Evolutionary conservation across 2,888 invertebrate genomes (phyloP).

Genomic region (Ichneumoninae sp.): DNA sequence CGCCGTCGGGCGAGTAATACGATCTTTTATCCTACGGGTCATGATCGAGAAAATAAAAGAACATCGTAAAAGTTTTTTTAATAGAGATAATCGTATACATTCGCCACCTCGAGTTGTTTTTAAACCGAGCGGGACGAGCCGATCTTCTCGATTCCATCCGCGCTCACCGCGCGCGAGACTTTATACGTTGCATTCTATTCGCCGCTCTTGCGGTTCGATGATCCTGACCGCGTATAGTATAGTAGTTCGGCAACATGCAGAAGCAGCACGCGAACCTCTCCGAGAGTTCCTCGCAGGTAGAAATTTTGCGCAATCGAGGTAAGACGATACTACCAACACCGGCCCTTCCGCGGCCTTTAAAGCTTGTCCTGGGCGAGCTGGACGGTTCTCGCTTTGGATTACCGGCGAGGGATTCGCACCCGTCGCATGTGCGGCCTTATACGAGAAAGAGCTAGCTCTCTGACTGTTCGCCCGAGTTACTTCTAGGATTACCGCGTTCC

Average conservation of each 20-base stretch:
- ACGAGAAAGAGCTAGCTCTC: not conserved
- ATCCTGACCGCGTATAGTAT: constrained; percentile 45
- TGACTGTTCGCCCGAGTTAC: constrained; percentile 41
- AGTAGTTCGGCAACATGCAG: constrained; percentile 4
- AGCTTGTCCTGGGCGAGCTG: constrained; percentile 12
- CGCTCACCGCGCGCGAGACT: not conserved
- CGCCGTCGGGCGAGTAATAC: constrained; percentile 5
- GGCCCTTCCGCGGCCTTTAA: constrained; percentile 46
- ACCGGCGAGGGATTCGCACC: constrained; percentile 3
- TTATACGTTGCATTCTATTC: not conserved
- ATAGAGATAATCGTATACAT: constrained; percentile 24
- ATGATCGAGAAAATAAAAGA: not conserved
- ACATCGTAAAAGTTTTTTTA: not conserved
- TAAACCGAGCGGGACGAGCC: constrained; percentile 18
- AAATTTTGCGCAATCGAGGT: constrained; percentile 70
- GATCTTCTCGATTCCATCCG: not conserved
- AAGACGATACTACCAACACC: constrained; percentile 72
- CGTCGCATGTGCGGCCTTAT: not conserved
- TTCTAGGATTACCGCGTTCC: constrained; percentile 69
- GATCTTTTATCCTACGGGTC: not conserved
- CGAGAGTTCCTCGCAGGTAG: constrained; percentile 21
- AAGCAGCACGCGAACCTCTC: constrained; percentile 4
- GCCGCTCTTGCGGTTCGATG: constrained; percentile 48
- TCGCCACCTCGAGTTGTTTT: constrained; percentile 9
- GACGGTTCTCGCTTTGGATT: constrained; percentile 46